Conservation (phyloP, 2,113 vertebrate species). For the Microtus richardsoni region DNA sequence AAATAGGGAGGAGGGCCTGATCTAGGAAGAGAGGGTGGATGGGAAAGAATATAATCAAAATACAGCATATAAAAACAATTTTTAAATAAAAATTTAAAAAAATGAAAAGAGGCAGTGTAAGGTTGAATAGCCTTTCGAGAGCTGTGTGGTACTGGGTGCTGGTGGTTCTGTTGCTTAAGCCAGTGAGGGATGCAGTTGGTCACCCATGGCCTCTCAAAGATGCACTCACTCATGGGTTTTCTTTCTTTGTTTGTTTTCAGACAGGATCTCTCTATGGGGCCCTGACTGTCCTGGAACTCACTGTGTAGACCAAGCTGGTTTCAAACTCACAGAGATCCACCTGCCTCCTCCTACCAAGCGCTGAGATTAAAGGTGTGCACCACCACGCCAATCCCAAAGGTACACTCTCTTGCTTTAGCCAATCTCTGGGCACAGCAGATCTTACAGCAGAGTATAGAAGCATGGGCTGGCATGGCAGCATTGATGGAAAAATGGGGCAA, state of each 20-base stretch:
- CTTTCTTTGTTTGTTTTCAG: neutral
- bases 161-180: neutral
- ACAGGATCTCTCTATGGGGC: neutral
- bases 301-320: neutral
- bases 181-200: rapidly evolving
- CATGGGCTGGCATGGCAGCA: too few relatives aligned
- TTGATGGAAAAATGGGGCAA: neutral
- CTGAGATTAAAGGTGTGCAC: neutral
- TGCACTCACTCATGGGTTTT: neutral
- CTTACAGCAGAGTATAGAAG: neutral
- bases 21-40: neutral
- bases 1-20: neutral
- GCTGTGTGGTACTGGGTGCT: rapidly evolving
- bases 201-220: neutral
- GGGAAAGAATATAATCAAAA: neutral
- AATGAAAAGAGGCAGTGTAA: neutral
- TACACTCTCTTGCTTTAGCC: neutral
- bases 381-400: neutral
- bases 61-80: neutral
- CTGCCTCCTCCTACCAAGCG: neutral
- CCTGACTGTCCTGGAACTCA: neutral
- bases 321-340: neutral
- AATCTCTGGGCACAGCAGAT: too few relatives aligned
- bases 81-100: neutral
- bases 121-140: neutral